Percentiles rank a stretch among this genome's conserved stretches.
phyloP scores from a whole-genome alignment of 2,113 vertebrate species.

The Aplodontia rufa region DNA sequence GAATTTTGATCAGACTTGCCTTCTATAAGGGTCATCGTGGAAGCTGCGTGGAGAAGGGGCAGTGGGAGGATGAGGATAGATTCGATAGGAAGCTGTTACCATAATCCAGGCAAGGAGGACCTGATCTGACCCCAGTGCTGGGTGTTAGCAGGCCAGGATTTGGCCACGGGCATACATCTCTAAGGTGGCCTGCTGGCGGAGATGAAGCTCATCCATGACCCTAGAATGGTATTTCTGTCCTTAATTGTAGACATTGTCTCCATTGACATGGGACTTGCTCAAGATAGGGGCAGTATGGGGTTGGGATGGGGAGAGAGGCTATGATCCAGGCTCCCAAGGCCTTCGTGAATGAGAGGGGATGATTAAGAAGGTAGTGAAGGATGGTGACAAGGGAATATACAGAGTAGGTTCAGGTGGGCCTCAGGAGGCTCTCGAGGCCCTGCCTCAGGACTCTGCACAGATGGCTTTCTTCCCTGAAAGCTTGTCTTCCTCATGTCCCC shows the following conservation, averaged over 20 bases:
- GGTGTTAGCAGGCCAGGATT: neutral
- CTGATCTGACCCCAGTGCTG: neutral
- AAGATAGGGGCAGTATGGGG: neutral
- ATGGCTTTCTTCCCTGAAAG: neutral
- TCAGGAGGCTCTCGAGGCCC: neutral
- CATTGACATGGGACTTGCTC: neutral
- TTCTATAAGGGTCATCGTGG: neutral
- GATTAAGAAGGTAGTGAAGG: neutral
- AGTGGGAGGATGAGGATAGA: neutral
- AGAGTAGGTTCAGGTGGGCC: neutral
- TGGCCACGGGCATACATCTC: neutral
- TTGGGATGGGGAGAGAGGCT: neutral
- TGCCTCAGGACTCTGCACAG: neutral
- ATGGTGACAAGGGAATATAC: neutral
- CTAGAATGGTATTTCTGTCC: neutral
- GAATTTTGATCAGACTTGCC: neutral
- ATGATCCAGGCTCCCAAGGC: neutral
- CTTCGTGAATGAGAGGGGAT: neutral
- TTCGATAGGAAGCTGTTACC: neutral
- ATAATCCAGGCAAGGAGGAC: neutral
- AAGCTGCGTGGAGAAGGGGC: neutral
- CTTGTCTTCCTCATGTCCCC: neutral
- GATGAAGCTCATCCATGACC: neutral
- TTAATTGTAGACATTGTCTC: neutral
- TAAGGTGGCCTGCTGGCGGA: neutral